phyloP scores from a whole-genome alignment of 1,140 invertebrate species.

The Leptopilina clavipes region DNA sequence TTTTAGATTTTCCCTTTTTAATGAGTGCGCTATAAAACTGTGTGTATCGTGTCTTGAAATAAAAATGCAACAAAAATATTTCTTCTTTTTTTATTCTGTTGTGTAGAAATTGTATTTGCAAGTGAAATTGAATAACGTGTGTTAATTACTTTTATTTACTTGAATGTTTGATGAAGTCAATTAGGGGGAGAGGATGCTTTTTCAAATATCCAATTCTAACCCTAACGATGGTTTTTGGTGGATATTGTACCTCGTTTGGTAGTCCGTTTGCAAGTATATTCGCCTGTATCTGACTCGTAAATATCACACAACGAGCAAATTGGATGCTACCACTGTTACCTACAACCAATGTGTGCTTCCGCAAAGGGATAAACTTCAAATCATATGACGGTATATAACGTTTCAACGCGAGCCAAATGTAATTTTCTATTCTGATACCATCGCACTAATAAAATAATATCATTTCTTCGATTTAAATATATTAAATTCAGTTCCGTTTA shows the following conservation, averaged over 20 bases:
- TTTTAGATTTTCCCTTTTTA: slow-evolving; percentile 42
- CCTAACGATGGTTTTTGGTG: slow-evolving; percentile 37
- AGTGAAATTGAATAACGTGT: slow-evolving; percentile 34
- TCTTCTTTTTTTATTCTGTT: not conserved
- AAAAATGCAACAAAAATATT: slow-evolving; percentile 39
- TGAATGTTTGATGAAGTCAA: slow-evolving; percentile 37
- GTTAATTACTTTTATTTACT: slow-evolving; percentile 25
- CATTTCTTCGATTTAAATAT: not conserved
- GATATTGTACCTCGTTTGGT: slow-evolving; percentile 44
- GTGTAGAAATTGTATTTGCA: slow-evolving; percentile 38
- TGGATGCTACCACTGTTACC: slow-evolving; percentile 49
- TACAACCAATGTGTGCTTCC: slow-evolving; percentile 47
- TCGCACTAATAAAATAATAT: not conserved
- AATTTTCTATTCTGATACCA: not conserved
- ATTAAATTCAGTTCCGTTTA: too few relatives aligned
- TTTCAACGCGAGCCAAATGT: not conserved
- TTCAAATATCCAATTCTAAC: slow-evolving; percentile 41
- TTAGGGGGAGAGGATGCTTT: slow-evolving; percentile 28
- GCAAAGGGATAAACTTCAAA: slow-evolving; percentile 45
- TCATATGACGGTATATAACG: not conserved
- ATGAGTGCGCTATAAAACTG: slow-evolving; percentile 42
- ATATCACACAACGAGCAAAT: slow-evolving; percentile 54
- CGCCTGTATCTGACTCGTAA: slow-evolving; percentile 51
- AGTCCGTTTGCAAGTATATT: slow-evolving; percentile 34
- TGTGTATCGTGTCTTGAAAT: slow-evolving; percentile 36